Conservation (phyloP, 2,113 vertebrate species). For the Theristicus caerulescens region DNA sequence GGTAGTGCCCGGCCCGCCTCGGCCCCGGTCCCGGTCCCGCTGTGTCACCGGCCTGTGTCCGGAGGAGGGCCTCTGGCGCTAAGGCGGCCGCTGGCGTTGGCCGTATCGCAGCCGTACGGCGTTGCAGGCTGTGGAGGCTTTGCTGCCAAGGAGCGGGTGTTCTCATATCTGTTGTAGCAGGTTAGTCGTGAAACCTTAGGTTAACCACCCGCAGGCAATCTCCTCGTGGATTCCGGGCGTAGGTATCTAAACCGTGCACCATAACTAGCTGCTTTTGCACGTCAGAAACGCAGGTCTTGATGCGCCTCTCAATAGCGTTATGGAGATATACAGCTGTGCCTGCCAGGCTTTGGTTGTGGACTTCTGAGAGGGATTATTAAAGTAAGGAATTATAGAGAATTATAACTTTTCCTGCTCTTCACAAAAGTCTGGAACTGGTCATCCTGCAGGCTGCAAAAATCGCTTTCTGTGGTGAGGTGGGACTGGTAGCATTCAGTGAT, state of each 20-base stretch:
- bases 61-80: background rate
- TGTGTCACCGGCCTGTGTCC: background rate
- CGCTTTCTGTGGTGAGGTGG: background rate
- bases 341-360: background rate
- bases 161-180: rapidly evolving
- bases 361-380: background rate
- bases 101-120: background rate
- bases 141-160: rapidly evolving
- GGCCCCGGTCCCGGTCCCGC: too few relatives aligned
- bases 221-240: rapidly evolving
- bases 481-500: background rate
- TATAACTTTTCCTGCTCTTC: background rate
- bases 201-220: rapidly evolving
- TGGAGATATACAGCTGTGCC: rapidly evolving
- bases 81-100: background rate
- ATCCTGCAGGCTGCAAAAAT: background rate
- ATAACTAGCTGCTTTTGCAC: rapidly evolving
- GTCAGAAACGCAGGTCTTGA: rapidly evolving
- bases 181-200: rapidly evolving
- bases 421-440: background rate
- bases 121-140: rapidly evolving
- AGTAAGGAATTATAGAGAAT: too few relatives aligned
- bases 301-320: rapidly evolving
- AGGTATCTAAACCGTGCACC: rapidly evolving
- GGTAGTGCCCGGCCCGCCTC: background rate